Percentiles rank a stretch among this genome's conserved stretches.
Evolutionary conservation across 2,888 invertebrate genomes (phyloP).

Genomic region (Lasiommata megera): DNA sequence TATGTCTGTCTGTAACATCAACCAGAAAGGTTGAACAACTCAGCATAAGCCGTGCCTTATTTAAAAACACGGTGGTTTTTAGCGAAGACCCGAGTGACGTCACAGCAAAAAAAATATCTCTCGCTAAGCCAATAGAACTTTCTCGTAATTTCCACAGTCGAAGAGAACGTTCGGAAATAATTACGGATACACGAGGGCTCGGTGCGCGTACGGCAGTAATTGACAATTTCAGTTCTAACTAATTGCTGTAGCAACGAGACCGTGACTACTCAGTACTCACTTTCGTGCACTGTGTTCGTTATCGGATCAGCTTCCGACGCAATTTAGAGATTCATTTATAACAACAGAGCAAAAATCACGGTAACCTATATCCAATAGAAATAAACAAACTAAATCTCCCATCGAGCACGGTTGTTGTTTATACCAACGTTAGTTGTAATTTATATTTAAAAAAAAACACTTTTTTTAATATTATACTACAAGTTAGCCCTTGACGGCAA

Average conservation of each 20-base stretch:
- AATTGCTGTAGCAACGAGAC: constrained; percentile 58
- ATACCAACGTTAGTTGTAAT: too few relatives aligned
- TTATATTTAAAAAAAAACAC: too few relatives aligned
- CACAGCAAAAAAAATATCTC: not conserved
- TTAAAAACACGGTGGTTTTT: too few relatives aligned
- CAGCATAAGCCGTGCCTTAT: too few relatives aligned
- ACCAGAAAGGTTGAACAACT: too few relatives aligned
- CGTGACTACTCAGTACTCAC: constrained; percentile 59
- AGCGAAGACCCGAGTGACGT: too few relatives aligned
- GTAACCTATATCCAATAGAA: too few relatives aligned
- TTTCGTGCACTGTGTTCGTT: constrained; percentile 40
- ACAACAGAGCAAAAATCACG: not conserved
- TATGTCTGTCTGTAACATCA: too few relatives aligned
- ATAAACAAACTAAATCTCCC: too few relatives aligned
- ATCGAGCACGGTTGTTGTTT: too few relatives aligned
- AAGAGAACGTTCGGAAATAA: constrained; percentile 10
- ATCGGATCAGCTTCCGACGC: constrained; percentile 14
- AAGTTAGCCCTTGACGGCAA: too few relatives aligned
- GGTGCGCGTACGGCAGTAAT: constrained; percentile 37
- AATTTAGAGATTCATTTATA: not conserved
- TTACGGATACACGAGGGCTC: constrained; percentile 4
- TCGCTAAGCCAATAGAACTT: not conserved
- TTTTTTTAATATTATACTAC: too few relatives aligned
- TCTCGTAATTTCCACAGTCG: constrained; percentile 11
- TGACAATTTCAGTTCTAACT: constrained; percentile 52